Evolutionary conservation across 2,888 invertebrate species (phyloP).

Genomic region (Yponomeuta cagnagella): DNA sequence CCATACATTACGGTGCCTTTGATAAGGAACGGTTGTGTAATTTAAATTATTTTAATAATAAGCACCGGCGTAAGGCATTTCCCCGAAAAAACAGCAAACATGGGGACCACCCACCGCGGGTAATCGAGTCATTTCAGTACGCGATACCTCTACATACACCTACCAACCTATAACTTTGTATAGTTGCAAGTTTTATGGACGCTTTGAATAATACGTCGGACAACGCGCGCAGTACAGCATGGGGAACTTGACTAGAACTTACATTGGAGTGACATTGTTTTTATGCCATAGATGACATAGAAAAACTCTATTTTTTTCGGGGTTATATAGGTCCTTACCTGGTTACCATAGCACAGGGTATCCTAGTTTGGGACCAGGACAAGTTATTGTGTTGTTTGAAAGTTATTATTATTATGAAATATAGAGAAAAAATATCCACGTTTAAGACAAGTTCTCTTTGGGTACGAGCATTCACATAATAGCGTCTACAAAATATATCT

Average conservation of each 20-base stretch:
- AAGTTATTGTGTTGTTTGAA: too few species aligned
- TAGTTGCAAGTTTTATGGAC: slow-evolving; percentile 27
- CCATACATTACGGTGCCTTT: background rate
- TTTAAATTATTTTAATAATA: slow-evolving; percentile 3
- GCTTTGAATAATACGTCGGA: slow-evolving; percentile 28
- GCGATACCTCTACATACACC: slow-evolving; percentile 15
- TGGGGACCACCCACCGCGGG: slow-evolving; percentile 43
- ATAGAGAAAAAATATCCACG: too few species aligned
- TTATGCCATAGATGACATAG: too few species aligned
- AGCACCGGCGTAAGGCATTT: slow-evolving; percentile 1
- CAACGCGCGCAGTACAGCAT: slow-evolving; percentile 6
- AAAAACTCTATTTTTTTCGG: too few species aligned
- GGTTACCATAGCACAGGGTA: too few species aligned
- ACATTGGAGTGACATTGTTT: too few species aligned
- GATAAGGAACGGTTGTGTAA: background rate
- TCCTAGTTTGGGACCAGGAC: too few species aligned
- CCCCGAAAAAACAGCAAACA: slow-evolving; percentile 23
- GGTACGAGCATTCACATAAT: background rate
- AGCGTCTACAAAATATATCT: too few species aligned
- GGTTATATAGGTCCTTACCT: too few species aligned
- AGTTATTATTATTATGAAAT: too few species aligned
- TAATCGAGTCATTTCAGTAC: slow-evolving; percentile 34
- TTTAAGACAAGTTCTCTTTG: background rate
- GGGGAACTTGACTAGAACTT: too few species aligned
- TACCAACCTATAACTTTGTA: slow-evolving; percentile 33